These are phyloP conservation scores for Limnothrissa miodon DNA, from an alignment of 2,113 vertebrate genomes.

Conservation along the genomic window DNA sequence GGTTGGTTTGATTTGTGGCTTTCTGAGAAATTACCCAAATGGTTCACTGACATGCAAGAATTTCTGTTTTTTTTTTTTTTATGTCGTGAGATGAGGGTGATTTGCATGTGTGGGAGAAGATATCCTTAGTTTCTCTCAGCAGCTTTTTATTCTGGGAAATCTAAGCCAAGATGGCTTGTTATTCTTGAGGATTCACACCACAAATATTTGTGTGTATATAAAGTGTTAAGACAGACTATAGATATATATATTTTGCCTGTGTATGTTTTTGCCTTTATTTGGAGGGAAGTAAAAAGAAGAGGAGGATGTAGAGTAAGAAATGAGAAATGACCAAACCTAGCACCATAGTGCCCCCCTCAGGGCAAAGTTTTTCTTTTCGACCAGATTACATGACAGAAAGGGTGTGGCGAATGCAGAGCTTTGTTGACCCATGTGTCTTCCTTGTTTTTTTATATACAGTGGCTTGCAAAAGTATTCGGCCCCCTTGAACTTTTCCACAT, in stretches of 20 bases:
- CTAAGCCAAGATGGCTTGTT: background rate
- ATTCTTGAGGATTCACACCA: background rate
- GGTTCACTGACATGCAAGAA: background rate
- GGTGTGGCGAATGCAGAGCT: background rate
- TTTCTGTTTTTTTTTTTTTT: background rate
- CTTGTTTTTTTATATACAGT: background rate
- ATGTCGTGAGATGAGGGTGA: background rate
- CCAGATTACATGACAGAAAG: background rate
- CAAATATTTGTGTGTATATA: background rate
- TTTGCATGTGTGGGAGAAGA: background rate
- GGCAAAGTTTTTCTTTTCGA: no score
- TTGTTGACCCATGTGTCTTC: background rate
- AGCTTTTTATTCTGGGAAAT: background rate
- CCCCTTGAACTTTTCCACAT: no score
- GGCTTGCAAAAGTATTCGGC: background rate
- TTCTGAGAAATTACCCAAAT: conserved; percentile 14
- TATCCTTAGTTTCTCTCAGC: conserved; percentile 5
- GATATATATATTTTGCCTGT: no score
- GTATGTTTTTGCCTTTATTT: no score
- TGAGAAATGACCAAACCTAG: no score
- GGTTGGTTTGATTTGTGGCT: background rate
- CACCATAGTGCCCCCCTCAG: no score
- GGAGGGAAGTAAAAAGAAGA: no score
- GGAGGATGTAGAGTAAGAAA: no score
- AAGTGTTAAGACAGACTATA: background rate